Evolutionary conservation across 2,888 invertebrate genomes (phyloP), one percentile per base, ranked within the genome.

Genomic region (Drosophila maculinotata): DNA sequence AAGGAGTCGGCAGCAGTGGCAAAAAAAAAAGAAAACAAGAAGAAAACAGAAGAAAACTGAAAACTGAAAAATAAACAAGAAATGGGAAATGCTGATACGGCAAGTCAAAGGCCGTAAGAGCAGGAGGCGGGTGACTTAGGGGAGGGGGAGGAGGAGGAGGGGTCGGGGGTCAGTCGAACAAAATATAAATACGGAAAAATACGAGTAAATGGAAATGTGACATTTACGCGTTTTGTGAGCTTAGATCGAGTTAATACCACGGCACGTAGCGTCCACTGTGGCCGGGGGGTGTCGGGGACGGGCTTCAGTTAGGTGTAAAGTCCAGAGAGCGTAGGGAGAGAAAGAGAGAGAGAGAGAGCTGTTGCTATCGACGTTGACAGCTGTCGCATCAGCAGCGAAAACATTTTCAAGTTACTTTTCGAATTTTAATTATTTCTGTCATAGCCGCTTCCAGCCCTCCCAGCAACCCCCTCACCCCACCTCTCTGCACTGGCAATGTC

Each of bases 231-330:
- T 69, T 83, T 71, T 74, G 76, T 51, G 56, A 83, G 82, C 82
- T 83, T 83, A 85, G 80, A 80, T 79, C 64, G 80, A 83, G 83
- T 74, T 85, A 83, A 83, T 76, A 83, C 76, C 80, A 65, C 69
- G 83, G 80, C 86, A 83, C 86, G 82, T 85, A 76, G 68, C 62
- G 12, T 15, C 26, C 20, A 23, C n/a, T 15, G 15, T 6, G 1
- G 2, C 9, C 31, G 56, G 4, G 28, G 7, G 5, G n/a, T n/a
- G n/a, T n/a, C n/a, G n/a, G n/a, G n/a, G n/a, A n/a, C n/a, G n/a
- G n/a, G n/a, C n/a, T n/a, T n/a, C n/a, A n/a, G n/a, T n/a, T n/a
- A n/a, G n/a, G n/a, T n/a, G n/a, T n/a, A n/a, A n/a, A n/a, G n/a
- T n/a, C n/a, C n/a, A n/a, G n/a, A 45, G 33, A 15, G 26, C 12